phyloP scores from a whole-genome alignment of 2,888 invertebrate genomes.

The Lasioglossum marginatum region DNA sequence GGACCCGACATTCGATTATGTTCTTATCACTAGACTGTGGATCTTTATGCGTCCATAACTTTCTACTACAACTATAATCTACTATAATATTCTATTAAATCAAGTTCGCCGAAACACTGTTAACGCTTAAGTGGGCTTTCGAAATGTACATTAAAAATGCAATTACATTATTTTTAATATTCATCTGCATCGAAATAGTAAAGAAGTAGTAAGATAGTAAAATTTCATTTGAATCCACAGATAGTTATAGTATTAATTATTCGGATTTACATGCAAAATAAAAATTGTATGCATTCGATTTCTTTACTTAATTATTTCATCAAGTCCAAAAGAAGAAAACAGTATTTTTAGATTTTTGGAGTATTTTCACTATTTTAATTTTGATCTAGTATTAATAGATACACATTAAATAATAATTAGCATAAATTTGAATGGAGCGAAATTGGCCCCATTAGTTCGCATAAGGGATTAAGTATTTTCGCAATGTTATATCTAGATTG shows the following conservation, averaged over 20 bases:
- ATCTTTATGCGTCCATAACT: background rate
- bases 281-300: no score
- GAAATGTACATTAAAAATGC: background rate
- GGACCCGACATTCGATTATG: background rate
- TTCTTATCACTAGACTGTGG: background rate
- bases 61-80: background rate
- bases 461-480: background rate
- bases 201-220: background rate
- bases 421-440: no score
- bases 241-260: background rate
- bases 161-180: background rate
- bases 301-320: no score
- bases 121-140: background rate
- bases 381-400: no score
- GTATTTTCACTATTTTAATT: no score
- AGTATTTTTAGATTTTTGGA: no score
- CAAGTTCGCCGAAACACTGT: background rate
- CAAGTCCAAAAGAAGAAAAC: no score
- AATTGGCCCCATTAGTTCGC: background rate
- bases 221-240: background rate
- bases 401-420: no score
- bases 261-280: no score
- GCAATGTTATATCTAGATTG: background rate
- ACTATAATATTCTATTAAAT: background rate
- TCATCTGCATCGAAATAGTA: background rate